A percentile compares a stretch with the other conserved stretches of the same genome.
phyloP scores from a whole-genome alignment of 2,113 vertebrate species.

The Vimba vimba region DNA sequence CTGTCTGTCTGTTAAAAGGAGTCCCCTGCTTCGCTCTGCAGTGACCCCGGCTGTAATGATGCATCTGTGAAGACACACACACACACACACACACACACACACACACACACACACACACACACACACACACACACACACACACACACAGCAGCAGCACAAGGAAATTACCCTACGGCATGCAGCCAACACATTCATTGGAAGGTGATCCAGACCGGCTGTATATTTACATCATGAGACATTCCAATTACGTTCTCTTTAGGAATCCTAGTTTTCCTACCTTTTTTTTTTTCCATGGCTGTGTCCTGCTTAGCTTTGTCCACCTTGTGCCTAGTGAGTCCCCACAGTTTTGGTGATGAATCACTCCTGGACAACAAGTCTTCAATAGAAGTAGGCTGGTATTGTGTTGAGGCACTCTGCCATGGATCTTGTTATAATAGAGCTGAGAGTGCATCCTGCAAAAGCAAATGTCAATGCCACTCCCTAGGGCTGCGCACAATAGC shows the following conservation, averaged over 20 bases:
- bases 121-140: constrained; percentile 27
- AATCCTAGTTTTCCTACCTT: constrained; percentile 20
- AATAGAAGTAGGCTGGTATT: constrained; percentile 43
- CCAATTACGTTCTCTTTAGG: constrained; percentile 37
- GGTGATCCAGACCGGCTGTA: background rate
- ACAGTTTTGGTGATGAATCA: constrained; percentile 43
- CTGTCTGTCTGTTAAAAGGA: constrained; percentile 6
- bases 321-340: constrained; percentile 7
- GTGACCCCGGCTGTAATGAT: constrained; percentile 25
- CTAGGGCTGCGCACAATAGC: constrained; percentile 54
- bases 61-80: background rate
- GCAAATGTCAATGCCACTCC: constrained; percentile 61
- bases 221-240: constrained; percentile 33
- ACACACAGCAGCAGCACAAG: background rate
- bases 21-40: background rate
- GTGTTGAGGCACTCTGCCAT: constrained; percentile 48
- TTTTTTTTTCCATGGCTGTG: constrained; percentile 1
- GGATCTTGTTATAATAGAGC: constrained; percentile 55
- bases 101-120: background rate
- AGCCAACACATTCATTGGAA: constrained; percentile 23
- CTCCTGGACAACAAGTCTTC: constrained; percentile 42
- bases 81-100: constrained; percentile 5
- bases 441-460: constrained; percentile 53
- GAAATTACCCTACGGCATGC: constrained; percentile 25
- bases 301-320: constrained; percentile 35